Evolutionary conservation across 1,140 invertebrate species (phyloP), one percentile per base, ranked within the genome.

Genomic region (Mya arenaria): DNA sequence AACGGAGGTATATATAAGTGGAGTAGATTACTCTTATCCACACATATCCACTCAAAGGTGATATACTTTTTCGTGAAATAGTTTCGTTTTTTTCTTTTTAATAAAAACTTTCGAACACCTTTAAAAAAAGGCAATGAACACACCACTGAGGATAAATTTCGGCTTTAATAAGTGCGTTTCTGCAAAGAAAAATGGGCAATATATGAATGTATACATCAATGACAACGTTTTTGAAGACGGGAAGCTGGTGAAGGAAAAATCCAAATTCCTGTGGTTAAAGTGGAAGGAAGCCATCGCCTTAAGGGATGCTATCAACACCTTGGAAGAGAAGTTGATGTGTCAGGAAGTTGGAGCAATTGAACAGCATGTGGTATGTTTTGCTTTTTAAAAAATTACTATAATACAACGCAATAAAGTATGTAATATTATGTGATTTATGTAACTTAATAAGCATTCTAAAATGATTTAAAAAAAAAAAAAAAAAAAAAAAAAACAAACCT

Each of bases 231-330:
- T 69, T 69, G 66, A 69, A 69, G 23, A 69, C 39, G 6, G 34
- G 30, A 23, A 69, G 25, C 66, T 48, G 66, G 25, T 69, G 39
- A 44, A 69, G 41, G 41, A 69, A 1, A 69, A 69, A 69, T 69
- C 66, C 13, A 15, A 28, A 69, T 44, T 28, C 39, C 17, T 69
- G 3, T 69, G 66, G 37, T 8, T 69, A 10, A 69, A 69, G 23
- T 69, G 39, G 39, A 52, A 48, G 17, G 66, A 69, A 69, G 52
- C 39, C 17, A 15, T 69, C 39, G 41, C 25, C 28, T 44, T 69
- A 44, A 69, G 39, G 30, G 66, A 69, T 52, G 65, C 65, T 41
- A 68, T 68, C 34, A 68, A 41, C 65, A 68, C 65, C 15, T 25
- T 68, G 36, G 65, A 68, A 39, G 65, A 68, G 28, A 34, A 41